A percentile compares a stretch with the other conserved stretches of the same genome.
Conservation (phyloP, 2,797 vertebrate genomes). For the Mormyrus hasselquistii region DNA sequence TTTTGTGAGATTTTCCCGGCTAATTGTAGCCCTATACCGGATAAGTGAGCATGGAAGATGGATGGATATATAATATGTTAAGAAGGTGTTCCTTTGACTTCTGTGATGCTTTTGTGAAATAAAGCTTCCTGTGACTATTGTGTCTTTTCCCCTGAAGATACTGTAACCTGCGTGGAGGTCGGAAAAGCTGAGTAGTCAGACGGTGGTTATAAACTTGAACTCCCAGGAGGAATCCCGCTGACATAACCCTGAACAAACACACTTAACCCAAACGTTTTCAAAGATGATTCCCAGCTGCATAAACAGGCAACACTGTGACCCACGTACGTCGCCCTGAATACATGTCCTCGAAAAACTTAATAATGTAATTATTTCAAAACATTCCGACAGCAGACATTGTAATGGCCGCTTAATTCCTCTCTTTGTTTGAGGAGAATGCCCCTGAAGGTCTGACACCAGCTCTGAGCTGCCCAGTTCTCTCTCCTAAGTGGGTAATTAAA, state of each 20-base stretch:
- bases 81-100: background rate
- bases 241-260: background rate
- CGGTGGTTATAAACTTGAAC: background rate
- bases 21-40: background rate
- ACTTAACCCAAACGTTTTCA: background rate
- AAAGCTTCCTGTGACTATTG: background rate
- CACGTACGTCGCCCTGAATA: background rate
- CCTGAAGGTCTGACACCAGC: constrained; percentile 1
- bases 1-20: background rate
- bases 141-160: background rate
- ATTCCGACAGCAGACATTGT: background rate
- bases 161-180: background rate
- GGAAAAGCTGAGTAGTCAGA: background rate
- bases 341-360: background rate
- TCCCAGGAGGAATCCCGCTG: background rate
- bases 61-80: background rate
- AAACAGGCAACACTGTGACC: background rate
- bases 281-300: background rate
- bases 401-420: background rate
- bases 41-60: background rate
- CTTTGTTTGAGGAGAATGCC: background rate
- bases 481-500: constrained; percentile 19
- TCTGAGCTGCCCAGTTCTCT: constrained; percentile 7
- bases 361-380: constrained; percentile 2
- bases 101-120: background rate